Evolutionary conservation across 2,797 vertebrate species (phyloP).

Genomic region (Halcyon smyrnensis): DNA sequence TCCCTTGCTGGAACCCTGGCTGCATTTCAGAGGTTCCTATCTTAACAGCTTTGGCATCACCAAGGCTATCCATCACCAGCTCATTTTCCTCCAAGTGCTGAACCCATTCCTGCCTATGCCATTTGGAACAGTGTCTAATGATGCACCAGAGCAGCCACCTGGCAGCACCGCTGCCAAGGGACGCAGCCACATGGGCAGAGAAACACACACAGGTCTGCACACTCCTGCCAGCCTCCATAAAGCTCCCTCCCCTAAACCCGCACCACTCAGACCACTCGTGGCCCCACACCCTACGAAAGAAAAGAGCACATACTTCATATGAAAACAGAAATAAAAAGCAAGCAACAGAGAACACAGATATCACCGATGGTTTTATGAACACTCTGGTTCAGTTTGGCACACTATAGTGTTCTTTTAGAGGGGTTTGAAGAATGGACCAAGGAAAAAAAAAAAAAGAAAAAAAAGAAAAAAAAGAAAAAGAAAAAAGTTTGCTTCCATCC

Average conservation of each 20-base stretch:
- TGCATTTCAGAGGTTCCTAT: constrained; percentile 58
- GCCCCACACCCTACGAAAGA: fast-evolving
- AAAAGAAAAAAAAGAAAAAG: background rate
- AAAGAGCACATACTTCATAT: background rate
- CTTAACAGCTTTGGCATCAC: constrained; percentile 82
- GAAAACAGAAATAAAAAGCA: background rate
- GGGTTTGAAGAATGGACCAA: background rate
- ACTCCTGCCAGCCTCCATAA: background rate
- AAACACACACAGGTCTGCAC: background rate
- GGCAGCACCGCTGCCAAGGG: constrained; percentile 25
- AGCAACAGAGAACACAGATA: background rate
- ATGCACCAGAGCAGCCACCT: constrained; percentile 84
- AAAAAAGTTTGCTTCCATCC: background rate
- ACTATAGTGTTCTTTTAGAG: background rate
- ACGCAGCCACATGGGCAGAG: background rate
- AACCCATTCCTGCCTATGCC: constrained; percentile 87
- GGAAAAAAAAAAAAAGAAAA: background rate
- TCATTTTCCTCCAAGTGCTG: constrained; percentile 87
- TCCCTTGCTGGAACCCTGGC: background rate
- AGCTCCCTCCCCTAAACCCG: background rate
- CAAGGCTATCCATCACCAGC: constrained; percentile 88
- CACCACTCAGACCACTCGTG: background rate
- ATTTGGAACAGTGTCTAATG: constrained; percentile 90
- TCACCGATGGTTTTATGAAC: background rate
- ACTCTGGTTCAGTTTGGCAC: background rate